Conservation (phyloP, 2,797 vertebrate genomes). For the Galagoides demidoff region DNA sequence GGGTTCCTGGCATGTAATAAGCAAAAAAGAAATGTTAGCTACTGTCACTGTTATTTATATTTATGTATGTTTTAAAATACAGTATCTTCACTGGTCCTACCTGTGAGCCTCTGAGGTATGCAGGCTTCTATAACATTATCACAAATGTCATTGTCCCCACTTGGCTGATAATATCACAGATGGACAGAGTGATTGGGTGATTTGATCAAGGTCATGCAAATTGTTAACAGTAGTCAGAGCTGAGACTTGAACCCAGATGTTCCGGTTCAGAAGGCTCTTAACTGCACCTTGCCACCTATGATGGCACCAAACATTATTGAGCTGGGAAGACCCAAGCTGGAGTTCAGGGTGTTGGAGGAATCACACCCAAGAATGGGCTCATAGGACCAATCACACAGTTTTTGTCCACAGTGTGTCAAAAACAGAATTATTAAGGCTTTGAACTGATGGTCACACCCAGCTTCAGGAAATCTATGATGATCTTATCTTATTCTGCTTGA, state of each 20-base stretch:
- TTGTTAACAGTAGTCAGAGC: not conserved
- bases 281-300: not conserved
- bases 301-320: not conserved
- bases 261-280: not conserved
- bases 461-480: slow-evolving; percentile 30
- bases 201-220: not conserved
- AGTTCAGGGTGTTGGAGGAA: not conserved
- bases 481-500: slow-evolving; percentile 3
- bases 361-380: not conserved
- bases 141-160: not conserved
- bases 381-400: not conserved
- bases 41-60: not conserved
- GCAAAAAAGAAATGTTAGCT: not conserved
- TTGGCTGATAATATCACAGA: not conserved
- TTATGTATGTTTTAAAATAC: not conserved
- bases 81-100: not conserved
- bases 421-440: slow-evolving; percentile 9
- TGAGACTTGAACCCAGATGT: not conserved
- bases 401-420: not conserved
- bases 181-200: not conserved
- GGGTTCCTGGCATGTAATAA: not conserved
- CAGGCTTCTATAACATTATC: not conserved
- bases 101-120: not conserved
- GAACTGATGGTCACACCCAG: not conserved
- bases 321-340: not conserved